Percentiles rank a stretch among this genome's conserved stretches.
phyloP scores from a whole-genome alignment of 35 echinoderm and acorn worm genomes.

The Heliocidaris erythrogramma region DNA sequence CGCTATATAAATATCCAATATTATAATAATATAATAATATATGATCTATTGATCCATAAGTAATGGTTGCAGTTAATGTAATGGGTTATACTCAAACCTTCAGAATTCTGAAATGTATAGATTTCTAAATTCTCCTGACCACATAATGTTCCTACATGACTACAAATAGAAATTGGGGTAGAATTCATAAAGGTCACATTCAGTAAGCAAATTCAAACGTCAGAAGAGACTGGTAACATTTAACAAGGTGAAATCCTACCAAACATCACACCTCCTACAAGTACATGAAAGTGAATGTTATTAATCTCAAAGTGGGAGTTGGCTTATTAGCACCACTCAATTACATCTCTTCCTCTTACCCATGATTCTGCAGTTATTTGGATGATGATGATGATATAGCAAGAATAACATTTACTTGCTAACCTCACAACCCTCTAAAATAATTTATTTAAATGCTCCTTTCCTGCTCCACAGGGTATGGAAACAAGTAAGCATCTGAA shows the following conservation, averaged over 20 bases:
- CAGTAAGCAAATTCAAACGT: not conserved
- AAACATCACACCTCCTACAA: conserved; percentile 7
- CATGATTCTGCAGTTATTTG: not conserved
- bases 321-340: conserved; percentile 9
- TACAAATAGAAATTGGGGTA: too few species aligned
- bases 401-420: not conserved
- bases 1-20: too few species aligned
- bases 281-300: not conserved
- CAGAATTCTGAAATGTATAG: too few species aligned
- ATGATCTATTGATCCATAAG: too few species aligned
- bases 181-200: not conserved
- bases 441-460: not conserved
- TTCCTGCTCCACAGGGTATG: not conserved
- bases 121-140: too few species aligned
- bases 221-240: not conserved
- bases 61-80: too few species aligned
- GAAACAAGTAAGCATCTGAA: not conserved
- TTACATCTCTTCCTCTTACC: not conserved
- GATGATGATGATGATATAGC: not conserved
- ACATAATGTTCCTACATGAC: too few species aligned
- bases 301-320: not conserved
- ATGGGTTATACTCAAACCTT: too few species aligned
- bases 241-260: not conserved
- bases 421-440: not conserved
- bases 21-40: too few species aligned